A percentile compares a stretch with the other conserved stretches of the same genome.
Conservation (phyloP, 2,888 invertebrate genomes). For the Patella ulyssiponensis region DNA sequence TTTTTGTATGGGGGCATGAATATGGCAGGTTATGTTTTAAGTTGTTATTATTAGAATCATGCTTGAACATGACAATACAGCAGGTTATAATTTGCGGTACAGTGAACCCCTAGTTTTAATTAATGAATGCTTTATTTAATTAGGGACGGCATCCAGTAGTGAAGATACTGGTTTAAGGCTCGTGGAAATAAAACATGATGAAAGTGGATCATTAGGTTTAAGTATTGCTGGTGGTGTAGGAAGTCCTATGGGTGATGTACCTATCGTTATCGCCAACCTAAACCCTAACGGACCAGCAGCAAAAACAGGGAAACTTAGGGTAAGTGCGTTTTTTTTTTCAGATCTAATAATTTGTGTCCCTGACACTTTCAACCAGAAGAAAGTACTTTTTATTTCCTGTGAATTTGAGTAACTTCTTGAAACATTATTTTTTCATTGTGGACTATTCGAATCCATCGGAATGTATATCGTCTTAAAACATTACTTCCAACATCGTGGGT, state of each 20-base stretch:
- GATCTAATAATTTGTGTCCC: background rate
- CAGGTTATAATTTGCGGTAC: too few relatives aligned
- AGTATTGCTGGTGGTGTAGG: constrained; percentile 69
- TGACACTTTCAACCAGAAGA: too few relatives aligned
- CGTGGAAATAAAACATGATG: constrained; percentile 64
- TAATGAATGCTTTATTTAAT: too few relatives aligned
- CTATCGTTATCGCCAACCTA: constrained; percentile 67
- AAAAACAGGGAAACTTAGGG: constrained; percentile 62
- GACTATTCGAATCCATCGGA: background rate
- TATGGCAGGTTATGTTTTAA: too few relatives aligned
- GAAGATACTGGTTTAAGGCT: constrained; percentile 58
- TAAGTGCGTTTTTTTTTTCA: constrained; percentile 27
- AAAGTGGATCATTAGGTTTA: constrained; percentile 65
- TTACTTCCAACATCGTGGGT: too few relatives aligned
- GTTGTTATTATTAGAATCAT: too few relatives aligned
- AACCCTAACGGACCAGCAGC: constrained; percentile 64
- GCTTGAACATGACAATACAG: too few relatives aligned
- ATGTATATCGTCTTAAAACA: too few relatives aligned
- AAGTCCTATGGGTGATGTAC: constrained; percentile 67
- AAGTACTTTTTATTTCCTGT: background rate
- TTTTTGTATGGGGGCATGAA: too few relatives aligned
- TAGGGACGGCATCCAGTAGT: constrained; percentile 34
- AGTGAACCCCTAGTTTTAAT: too few relatives aligned
- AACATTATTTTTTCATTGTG: background rate
- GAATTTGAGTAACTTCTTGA: background rate